Evolutionary conservation across 2,113 vertebrate species (phyloP).

Genomic region (Bos indicus): DNA sequence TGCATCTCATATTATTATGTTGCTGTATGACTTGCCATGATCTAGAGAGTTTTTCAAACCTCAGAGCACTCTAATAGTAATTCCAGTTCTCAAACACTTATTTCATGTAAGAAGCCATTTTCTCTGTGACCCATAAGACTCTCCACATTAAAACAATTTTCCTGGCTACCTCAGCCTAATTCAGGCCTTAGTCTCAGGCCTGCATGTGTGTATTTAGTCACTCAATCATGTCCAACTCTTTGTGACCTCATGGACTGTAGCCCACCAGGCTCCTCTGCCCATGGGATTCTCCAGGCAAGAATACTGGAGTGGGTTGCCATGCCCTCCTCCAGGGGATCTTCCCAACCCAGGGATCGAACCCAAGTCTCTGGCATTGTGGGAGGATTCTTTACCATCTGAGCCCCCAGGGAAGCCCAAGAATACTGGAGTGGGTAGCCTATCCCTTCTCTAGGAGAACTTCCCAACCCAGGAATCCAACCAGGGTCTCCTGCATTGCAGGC

Average conservation of each 20-base stretch:
- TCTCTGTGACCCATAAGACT: not conserved
- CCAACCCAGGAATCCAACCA: not conserved
- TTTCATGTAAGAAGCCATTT: too few relatives aligned
- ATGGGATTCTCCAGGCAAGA: not conserved
- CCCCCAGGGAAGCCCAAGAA: not conserved
- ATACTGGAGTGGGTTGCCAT: not conserved
- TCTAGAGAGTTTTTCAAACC: too few relatives aligned
- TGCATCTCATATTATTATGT: too few relatives aligned
- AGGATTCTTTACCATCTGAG: not conserved
- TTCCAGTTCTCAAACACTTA: too few relatives aligned
- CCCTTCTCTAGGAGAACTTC: not conserved
- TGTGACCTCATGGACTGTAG: not conserved
- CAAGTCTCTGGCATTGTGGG: not conserved
- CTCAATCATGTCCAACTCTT: not conserved
- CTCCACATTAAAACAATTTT: not conserved
- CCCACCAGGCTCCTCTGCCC: not conserved
- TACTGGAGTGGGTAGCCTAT: not conserved
- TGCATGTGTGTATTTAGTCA: not conserved
- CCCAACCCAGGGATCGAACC: not conserved
- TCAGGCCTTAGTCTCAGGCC: not conserved
- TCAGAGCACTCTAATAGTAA: too few relatives aligned
- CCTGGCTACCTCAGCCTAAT: not conserved
- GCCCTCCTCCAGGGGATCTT: not conserved
- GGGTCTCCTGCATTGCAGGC: not conserved
- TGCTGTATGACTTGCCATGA: too few relatives aligned